These are phyloP conservation scores for Thermophis baileyi DNA, from an alignment of 2,113 vertebrate genomes.

Conservation along the genomic window DNA sequence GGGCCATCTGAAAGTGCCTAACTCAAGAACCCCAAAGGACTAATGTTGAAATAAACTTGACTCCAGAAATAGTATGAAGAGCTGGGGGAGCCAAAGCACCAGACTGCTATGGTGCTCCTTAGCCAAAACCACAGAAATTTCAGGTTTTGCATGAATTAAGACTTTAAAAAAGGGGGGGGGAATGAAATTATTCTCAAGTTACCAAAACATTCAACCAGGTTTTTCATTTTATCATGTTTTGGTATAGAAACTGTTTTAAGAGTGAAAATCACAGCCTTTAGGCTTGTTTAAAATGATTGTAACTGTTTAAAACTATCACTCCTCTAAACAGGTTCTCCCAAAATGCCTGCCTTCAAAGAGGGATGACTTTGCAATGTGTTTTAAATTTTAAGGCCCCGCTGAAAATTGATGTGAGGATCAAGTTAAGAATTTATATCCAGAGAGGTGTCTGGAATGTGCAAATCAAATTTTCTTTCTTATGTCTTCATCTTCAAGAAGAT, in stretches of 20 bases:
- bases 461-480: neutral
- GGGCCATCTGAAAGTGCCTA: neutral
- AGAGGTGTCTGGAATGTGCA: neutral
- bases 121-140: constrained; percentile 8
- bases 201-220: constrained; percentile 7
- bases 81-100: neutral
- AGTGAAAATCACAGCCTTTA: neutral
- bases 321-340: neutral
- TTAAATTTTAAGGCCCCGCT: neutral
- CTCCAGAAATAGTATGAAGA: neutral
- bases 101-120: neutral
- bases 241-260: neutral
- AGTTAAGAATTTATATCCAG: neutral
- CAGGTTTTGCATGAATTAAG: constrained; percentile 5
- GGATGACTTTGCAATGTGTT: neutral
- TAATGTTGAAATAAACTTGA: constrained; percentile 11
- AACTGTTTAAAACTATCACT: neutral
- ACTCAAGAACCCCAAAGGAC: constrained; percentile 1
- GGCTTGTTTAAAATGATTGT: neutral
- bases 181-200: constrained; percentile 11
- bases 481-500: neutral
- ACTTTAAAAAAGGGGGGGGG: neutral
- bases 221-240: neutral
- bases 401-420: neutral
- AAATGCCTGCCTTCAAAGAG: neutral